Conservation (phyloP, 2,797 vertebrate species). For the Ispidina picta region DNA sequence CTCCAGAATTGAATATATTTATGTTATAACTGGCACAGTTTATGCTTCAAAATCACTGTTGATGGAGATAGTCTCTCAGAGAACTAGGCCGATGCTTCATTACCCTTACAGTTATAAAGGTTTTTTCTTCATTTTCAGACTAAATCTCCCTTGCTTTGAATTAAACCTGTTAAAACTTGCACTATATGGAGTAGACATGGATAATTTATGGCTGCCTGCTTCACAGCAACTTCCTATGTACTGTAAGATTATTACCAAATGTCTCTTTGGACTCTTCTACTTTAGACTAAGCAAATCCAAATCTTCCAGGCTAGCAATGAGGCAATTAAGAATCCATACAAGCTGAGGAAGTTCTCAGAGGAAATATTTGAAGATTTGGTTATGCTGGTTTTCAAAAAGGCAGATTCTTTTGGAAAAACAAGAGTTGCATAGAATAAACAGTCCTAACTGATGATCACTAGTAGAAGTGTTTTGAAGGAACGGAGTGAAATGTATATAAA, state of each 20-base stretch:
- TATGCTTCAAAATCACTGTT: not conserved
- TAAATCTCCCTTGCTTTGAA: not conserved
- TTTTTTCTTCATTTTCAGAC: not conserved
- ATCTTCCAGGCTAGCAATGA: not conserved
- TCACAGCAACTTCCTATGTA: not conserved
- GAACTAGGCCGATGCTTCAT: not conserved
- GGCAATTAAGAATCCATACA: not conserved
- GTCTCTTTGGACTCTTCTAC: not conserved
- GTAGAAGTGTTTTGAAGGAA: not conserved
- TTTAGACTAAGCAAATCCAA: not conserved
- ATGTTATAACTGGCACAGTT: not conserved
- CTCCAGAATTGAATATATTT: not conserved
- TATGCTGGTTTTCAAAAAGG: not conserved
- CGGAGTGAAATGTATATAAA: not conserved
- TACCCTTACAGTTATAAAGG: not conserved
- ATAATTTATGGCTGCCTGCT: not conserved
- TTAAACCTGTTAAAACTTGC: not conserved
- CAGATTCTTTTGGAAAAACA: not conserved
- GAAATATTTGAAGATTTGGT: not conserved
- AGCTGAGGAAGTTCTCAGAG: not conserved
- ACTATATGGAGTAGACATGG: not conserved
- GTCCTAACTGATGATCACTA: not conserved
- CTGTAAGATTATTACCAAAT: not conserved
- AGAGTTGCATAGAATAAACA: rapidly evolving
- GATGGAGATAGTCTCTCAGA: not conserved